phyloP scores from a whole-genome alignment of 2,113 vertebrate genomes.

The Madoqua kirkii region DNA sequence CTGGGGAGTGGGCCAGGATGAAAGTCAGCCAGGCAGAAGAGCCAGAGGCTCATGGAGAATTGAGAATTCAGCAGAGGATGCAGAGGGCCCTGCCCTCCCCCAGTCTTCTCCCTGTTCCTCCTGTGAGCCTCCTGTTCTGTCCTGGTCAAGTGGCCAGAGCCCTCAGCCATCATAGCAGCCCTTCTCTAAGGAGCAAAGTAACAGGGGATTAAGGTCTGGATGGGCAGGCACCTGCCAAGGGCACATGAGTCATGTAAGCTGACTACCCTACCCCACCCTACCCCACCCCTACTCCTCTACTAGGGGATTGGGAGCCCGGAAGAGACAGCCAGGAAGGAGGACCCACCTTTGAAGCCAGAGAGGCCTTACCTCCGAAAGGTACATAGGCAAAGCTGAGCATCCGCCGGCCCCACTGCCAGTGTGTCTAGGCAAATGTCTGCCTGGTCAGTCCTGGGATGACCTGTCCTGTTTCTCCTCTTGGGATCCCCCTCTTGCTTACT shows the following conservation, averaged over 20 bases:
- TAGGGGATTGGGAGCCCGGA: background rate
- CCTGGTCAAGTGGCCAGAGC: background rate
- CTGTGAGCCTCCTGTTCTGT: background rate
- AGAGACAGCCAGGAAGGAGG: background rate
- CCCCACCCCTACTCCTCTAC: background rate
- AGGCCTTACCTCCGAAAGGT: background rate
- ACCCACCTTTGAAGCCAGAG: background rate
- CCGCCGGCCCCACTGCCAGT: background rate
- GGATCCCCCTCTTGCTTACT: background rate
- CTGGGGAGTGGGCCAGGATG: background rate
- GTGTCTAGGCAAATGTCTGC: constrained; percentile 24
- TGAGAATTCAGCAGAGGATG: background rate
- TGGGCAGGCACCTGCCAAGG: background rate
- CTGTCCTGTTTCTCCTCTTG: background rate
- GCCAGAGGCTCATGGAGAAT: no score
- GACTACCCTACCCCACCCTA: background rate
- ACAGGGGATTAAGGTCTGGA: background rate
- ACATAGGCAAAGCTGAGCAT: background rate
- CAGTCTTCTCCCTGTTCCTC: background rate
- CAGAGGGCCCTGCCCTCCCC: background rate
- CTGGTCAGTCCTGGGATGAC: background rate
- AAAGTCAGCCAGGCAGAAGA: background rate
- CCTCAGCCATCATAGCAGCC: background rate
- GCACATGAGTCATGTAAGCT: background rate
- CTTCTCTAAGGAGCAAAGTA: background rate